Conservation (phyloP, 2,113 vertebrate genomes). For the Rutilus rutilus region DNA sequence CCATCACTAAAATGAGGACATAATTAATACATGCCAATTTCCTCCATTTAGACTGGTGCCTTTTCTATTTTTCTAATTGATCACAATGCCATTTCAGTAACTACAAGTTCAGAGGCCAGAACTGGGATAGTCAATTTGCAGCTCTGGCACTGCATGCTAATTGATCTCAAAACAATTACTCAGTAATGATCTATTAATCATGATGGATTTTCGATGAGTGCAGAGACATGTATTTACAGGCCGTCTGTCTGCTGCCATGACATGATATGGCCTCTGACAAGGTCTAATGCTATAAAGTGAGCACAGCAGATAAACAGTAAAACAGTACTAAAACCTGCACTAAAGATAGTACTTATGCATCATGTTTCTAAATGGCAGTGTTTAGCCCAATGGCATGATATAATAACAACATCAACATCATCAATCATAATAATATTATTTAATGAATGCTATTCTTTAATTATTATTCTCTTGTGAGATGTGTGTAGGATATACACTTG, state of each 20-base stretch:
- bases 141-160: constrained; percentile 55
- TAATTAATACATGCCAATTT: constrained; percentile 56
- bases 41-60: constrained; percentile 25
- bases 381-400: background rate
- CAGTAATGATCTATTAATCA: constrained; percentile 72
- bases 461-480: background rate
- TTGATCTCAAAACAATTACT: constrained; percentile 62
- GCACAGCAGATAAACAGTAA: background rate
- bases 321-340: too few species aligned
- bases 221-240: constrained; percentile 58
- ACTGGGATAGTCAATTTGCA: constrained; percentile 60
- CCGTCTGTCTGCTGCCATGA: constrained; percentile 60
- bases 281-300: constrained; percentile 32
- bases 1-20: constrained; percentile 50
- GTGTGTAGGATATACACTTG: background rate
- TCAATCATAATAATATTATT: background rate
- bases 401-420: background rate
- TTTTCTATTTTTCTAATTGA: constrained; percentile 68
- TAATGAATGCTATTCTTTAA: too few species aligned
- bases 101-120: constrained; percentile 61
- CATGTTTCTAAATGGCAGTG: background rate
- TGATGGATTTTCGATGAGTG: constrained; percentile 70
- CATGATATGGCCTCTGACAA: constrained; percentile 44
- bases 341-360: background rate
- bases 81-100: constrained; percentile 61